These are phyloP conservation scores for Platycheirus rosarum DNA, from an alignment of 2,888 invertebrate genomes.

Conservation along the genomic window DNA sequence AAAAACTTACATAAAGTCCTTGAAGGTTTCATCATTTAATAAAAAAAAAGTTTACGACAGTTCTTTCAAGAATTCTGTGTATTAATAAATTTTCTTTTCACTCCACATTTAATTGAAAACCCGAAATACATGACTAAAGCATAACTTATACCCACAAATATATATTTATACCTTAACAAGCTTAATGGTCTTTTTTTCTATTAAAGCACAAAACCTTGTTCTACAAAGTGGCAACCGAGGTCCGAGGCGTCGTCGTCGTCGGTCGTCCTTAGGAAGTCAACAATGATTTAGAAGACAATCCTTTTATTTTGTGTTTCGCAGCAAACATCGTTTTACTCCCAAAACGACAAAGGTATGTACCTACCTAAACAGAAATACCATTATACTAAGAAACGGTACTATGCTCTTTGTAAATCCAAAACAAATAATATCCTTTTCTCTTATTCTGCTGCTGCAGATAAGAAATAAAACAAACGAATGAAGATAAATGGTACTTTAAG, in stretches of 20 bases:
- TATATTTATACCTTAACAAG: neutral
- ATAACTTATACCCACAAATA: too few relatives aligned
- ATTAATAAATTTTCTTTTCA: too few relatives aligned
- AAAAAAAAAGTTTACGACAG: too few relatives aligned
- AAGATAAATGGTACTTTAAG: slow-evolving; percentile 62
- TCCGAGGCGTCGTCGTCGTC: neutral
- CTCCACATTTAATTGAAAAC: too few relatives aligned
- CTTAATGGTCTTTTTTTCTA: neutral
- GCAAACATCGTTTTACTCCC: slow-evolving; percentile 5
- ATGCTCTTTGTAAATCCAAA: slow-evolving; percentile 4
- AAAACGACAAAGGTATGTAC: neutral
- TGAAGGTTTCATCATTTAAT: too few relatives aligned
- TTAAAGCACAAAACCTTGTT: neutral
- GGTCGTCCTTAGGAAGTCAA: slow-evolving; percentile 7
- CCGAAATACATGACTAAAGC: too few relatives aligned
- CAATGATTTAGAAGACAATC: neutral
- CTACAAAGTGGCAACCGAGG: neutral
- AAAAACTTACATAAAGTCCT: too few relatives aligned
- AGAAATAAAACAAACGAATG: slow-evolving; percentile 43
- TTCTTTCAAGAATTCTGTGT: too few relatives aligned
- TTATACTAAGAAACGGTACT: slow-evolving; percentile 4
- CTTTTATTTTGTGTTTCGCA: neutral
- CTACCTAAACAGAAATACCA: neutral
- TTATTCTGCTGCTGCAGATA: slow-evolving; percentile 25
- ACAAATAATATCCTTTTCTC: slow-evolving; percentile 39